Conservation (phyloP, 2,797 vertebrate species). For the Leptoclinus maculatus region DNA sequence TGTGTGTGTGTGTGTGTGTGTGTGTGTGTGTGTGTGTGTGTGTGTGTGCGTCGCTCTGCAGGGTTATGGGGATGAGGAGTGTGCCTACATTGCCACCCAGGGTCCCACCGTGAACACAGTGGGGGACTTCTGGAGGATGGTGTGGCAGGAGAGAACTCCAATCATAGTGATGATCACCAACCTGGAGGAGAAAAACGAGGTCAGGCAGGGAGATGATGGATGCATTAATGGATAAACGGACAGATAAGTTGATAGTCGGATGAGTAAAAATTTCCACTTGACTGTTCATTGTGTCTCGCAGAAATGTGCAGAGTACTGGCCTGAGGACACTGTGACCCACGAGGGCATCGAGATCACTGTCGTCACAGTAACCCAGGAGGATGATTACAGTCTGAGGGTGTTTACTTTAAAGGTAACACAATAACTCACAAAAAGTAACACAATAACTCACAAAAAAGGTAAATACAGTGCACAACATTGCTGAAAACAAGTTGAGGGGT, state of each 20-base stretch:
- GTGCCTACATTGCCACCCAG: constrained; percentile 97
- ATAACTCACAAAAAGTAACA: constrained; percentile 65
- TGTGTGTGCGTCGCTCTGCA: constrained; percentile 62
- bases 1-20: constrained; percentile 16
- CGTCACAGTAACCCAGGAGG: constrained; percentile 91
- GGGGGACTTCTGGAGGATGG: constrained; percentile 99
- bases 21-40: constrained; percentile 14
- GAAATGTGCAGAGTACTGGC: constrained; percentile 99
- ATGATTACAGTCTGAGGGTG: constrained; percentile 96
- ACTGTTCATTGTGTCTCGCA: constrained; percentile 64
- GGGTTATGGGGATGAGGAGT: constrained; percentile 94
- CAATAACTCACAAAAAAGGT: background rate
- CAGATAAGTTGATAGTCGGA: background rate
- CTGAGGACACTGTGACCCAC: constrained; percentile 91
- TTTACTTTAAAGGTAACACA: constrained; percentile 93
- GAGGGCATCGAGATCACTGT: constrained; percentile 94
- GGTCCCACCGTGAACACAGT: constrained; percentile 98
- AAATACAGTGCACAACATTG: background rate
- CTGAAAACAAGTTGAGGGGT: background rate
- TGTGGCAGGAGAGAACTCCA: constrained; percentile 95
- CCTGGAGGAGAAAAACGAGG: constrained; percentile 99
- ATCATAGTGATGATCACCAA: constrained; percentile 99
- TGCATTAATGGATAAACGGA: background rate
- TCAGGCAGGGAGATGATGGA: constrained; percentile 62
- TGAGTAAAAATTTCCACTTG: constrained; percentile 2